Conservation (phyloP, 2,113 vertebrate genomes). For the Odocoileus hemionus region DNA sequence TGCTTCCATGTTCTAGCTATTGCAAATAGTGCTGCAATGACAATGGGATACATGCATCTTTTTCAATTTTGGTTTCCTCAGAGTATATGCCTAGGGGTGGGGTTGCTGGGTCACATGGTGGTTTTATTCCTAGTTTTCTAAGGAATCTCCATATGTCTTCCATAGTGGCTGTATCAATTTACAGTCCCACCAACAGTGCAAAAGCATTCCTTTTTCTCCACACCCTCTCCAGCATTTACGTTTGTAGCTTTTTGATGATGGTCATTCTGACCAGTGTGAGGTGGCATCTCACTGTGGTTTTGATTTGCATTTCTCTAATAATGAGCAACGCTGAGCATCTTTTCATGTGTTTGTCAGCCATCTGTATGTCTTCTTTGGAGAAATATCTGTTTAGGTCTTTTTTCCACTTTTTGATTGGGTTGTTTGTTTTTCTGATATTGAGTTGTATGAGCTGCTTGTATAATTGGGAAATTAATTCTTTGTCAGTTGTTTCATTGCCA, state of each 20-base stretch:
- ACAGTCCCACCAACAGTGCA: background rate
- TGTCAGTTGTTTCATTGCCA: background rate
- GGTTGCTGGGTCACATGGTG: background rate
- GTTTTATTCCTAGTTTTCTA: background rate
- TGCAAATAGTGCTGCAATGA: background rate
- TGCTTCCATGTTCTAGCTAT: background rate
- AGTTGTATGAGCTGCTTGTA: background rate
- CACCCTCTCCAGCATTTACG: background rate
- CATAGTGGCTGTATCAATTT: background rate
- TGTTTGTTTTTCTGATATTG: background rate
- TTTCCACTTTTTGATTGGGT: background rate
- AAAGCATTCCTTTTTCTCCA: background rate
- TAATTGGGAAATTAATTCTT: background rate
- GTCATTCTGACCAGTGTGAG: background rate
- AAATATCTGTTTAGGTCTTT: background rate
- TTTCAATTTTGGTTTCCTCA: background rate
- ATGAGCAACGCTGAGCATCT: background rate
- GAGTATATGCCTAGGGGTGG: background rate
- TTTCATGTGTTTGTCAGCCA: background rate
- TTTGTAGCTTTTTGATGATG: background rate
- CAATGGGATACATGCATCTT: background rate
- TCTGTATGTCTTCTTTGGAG: background rate
- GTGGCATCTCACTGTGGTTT: background rate
- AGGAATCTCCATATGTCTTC: background rate
- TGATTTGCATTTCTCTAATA: background rate